Conservation (phyloP, 2,113 vertebrate genomes). For the Ceyx margarethae region DNA sequence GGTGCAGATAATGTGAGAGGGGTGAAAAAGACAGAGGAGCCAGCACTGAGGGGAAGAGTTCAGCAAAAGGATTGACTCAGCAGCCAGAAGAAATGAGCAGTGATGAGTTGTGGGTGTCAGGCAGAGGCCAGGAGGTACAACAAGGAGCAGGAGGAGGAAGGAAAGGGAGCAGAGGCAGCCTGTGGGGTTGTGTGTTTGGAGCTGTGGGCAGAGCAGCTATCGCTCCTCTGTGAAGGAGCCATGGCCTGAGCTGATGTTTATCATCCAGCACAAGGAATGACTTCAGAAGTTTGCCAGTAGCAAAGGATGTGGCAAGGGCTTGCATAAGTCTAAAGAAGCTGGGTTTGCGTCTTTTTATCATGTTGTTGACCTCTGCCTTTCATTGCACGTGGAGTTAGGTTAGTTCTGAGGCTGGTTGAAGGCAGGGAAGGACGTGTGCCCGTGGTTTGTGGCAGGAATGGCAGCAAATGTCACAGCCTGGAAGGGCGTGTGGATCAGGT, state of each 20-base stretch:
- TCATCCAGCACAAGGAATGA: neutral
- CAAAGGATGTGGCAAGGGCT: neutral
- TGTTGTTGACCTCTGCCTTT: neutral
- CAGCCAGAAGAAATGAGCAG: neutral
- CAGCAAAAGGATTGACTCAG: neutral
- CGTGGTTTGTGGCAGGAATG: neutral
- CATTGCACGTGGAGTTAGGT: accelerated
- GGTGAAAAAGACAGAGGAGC: neutral
- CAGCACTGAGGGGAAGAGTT: neutral
- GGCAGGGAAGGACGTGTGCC: neutral
- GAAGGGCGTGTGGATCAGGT: neutral
- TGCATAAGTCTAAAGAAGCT: neutral
- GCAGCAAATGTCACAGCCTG: neutral
- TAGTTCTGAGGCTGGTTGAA: neutral
- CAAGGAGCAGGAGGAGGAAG: neutral
- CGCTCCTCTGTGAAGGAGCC: neutral
- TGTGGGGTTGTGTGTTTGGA: neutral
- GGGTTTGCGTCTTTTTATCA: neutral
- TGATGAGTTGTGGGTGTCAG: constrained; percentile 27
- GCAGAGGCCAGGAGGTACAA: constrained; percentile 19
- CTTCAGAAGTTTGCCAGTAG: neutral
- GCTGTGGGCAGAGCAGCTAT: neutral
- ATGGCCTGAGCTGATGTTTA: neutral
- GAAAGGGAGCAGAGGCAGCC: neutral
- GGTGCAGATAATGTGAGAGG: neutral